Conservation (phyloP, 2,113 vertebrate genomes). For the Colius striatus region DNA sequence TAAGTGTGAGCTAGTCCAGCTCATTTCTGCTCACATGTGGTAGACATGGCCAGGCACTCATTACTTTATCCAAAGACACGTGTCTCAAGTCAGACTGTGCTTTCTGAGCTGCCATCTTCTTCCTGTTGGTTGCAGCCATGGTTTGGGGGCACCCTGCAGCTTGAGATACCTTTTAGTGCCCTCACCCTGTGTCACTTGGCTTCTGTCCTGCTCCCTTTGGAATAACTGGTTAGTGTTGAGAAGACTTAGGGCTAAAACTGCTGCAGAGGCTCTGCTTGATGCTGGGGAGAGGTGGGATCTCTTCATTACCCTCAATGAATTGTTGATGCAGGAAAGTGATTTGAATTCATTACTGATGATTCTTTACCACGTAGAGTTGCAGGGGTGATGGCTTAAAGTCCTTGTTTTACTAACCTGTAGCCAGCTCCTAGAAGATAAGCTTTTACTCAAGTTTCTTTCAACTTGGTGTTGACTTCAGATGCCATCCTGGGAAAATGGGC, state of each 20-base stretch:
- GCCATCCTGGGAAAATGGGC: background rate
- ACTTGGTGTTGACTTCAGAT: background rate
- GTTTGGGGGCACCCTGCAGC: background rate
- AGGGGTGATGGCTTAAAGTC: background rate
- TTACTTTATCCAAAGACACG: background rate
- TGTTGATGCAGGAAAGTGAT: background rate
- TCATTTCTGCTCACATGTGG: background rate
- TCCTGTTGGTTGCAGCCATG: fast-evolving
- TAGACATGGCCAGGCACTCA: background rate
- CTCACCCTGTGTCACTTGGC: background rate
- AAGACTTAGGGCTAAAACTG: background rate
- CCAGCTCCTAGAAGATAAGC: too few relatives aligned
- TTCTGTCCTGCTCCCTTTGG: background rate
- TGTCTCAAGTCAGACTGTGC: background rate
- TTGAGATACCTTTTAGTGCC: background rate
- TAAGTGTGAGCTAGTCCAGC: background rate
- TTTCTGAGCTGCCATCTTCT: background rate
- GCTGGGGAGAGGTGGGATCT: background rate
- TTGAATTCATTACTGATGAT: background rate
- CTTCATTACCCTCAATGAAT: background rate
- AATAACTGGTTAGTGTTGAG: background rate
- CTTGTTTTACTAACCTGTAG: background rate
- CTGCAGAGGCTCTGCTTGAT: background rate
- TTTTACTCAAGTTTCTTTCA: background rate
- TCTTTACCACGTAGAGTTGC: background rate